Conservation (phyloP, 2,888 invertebrate genomes). For the Thereva unica region DNA sequence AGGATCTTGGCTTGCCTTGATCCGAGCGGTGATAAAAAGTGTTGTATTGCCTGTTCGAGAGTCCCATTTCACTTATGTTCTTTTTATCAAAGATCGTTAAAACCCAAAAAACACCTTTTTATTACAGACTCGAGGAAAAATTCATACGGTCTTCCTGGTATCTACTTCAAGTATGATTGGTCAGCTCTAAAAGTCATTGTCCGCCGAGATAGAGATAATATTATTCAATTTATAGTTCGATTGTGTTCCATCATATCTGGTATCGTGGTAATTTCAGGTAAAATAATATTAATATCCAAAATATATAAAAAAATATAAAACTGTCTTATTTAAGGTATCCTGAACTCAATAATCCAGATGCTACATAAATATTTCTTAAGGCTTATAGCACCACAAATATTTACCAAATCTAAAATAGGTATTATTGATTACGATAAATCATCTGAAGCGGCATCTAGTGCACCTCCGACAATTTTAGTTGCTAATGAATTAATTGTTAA, state of each 20-base stretch:
- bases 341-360: conserved; percentile 40
- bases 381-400: conserved; percentile 39
- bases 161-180: conserved; percentile 94
- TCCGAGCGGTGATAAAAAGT: no score
- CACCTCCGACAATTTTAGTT: neutral
- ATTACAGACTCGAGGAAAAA: conserved; percentile 66
- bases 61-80: neutral
- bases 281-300: neutral
- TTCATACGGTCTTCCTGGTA: conserved; percentile 91
- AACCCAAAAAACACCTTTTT: neutral
- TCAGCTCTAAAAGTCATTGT: conserved; percentile 86
- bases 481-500: conserved; percentile 25
- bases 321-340: conserved; percentile 38
- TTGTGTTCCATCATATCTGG: conserved; percentile 92
- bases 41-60: neutral
- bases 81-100: neutral
- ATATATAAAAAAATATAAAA: neutral
- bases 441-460: neutral
- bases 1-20: no score
- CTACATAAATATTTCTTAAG: conserved; percentile 33
- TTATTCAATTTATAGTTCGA: conserved; percentile 80
- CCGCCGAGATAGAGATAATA: conserved; percentile 75
- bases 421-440: neutral
- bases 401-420: conserved; percentile 1
- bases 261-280: conserved; percentile 83